phyloP scores from a whole-genome alignment of 1,140 invertebrate genomes.

The Cylas formicarius region DNA sequence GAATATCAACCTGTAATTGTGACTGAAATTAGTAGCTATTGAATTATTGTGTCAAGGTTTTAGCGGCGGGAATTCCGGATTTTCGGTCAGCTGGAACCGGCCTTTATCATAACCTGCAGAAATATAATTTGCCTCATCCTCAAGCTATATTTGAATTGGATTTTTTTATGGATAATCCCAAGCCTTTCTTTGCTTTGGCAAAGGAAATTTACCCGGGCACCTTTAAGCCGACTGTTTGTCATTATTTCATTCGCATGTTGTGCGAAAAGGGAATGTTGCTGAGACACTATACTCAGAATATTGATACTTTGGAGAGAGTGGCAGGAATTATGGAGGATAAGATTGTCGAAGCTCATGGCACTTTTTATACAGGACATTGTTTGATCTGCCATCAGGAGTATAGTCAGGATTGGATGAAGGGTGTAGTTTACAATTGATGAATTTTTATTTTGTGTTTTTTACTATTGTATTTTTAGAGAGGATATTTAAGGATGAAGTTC shows the following conservation, averaged over 20 bases:
- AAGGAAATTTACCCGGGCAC: slow-evolving; percentile 78
- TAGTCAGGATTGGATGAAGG: slow-evolving; percentile 65
- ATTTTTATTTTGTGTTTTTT: background rate
- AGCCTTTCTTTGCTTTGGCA: slow-evolving; percentile 80
- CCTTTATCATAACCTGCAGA: slow-evolving; percentile 85
- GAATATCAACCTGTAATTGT: slow-evolving; percentile 86
- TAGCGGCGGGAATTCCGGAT: slow-evolving; percentile 92
- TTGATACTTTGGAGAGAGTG: slow-evolving; percentile 84
- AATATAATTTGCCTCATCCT: slow-evolving; percentile 89
- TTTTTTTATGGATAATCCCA: slow-evolving; percentile 72
- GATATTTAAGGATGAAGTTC: slow-evolving; percentile 66
- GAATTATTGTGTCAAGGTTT: slow-evolving; percentile 28
- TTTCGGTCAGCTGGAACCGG: slow-evolving; percentile 86
- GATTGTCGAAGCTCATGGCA: slow-evolving; percentile 89
- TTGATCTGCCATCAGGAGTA: slow-evolving; percentile 68
- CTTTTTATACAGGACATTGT: slow-evolving; percentile 85
- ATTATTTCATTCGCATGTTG: slow-evolving; percentile 75
- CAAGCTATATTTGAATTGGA: slow-evolving; percentile 91
- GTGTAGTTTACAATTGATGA: slow-evolving; percentile 16
- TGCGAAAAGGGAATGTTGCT: slow-evolving; percentile 72
- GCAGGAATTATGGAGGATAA: slow-evolving; percentile 80
- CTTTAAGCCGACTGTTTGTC: slow-evolving; percentile 74
- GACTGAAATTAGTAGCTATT: background rate
- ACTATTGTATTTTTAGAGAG: slow-evolving; percentile 49
- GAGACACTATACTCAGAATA: slow-evolving; percentile 88